These are phyloP conservation scores for Drosophila fulvimacula DNA, from an alignment of 2,888 invertebrate genomes.

Conservation along the genomic window DNA sequence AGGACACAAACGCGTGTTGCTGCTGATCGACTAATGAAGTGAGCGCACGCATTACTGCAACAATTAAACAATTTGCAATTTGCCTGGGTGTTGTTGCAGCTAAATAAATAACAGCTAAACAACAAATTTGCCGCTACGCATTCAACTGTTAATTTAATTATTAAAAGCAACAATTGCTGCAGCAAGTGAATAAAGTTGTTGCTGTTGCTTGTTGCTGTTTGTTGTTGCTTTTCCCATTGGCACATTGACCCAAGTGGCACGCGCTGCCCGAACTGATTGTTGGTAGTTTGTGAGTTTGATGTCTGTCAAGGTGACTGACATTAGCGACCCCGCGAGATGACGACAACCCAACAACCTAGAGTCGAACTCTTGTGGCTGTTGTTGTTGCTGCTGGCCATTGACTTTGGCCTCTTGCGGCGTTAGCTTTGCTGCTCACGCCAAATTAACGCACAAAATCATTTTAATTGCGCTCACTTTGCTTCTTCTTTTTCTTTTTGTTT, in stretches of 20 bases:
- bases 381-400: constrained; percentile 42
- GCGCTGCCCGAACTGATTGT: constrained; percentile 48
- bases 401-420: constrained; percentile 48
- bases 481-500: no score
- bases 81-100: constrained; percentile 65
- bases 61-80: constrained; percentile 50
- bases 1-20: constrained; percentile 51
- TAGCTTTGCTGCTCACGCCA: constrained; percentile 42
- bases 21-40: constrained; percentile 15
- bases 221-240: constrained; percentile 19
- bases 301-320: constrained; percentile 73
- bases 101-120: constrained; percentile 42
- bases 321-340: constrained; percentile 18
- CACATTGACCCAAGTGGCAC: constrained; percentile 45
- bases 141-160: constrained; percentile 44
- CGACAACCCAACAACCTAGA: constrained; percentile 27
- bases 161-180: constrained; percentile 27
- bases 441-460: constrained; percentile 75
- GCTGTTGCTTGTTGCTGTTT: constrained; percentile 3
- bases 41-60: constrained; percentile 30
- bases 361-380: constrained; percentile 11
- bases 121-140: constrained; percentile 63
- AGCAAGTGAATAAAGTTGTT: constrained; percentile 8
- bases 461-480: constrained; percentile 60
- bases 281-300: constrained; percentile 38